A percentile compares a stretch with the other conserved stretches of the same genome.
phyloP scores from a whole-genome alignment of 2,113 vertebrate species.

The Microcebus jonahi region DNA sequence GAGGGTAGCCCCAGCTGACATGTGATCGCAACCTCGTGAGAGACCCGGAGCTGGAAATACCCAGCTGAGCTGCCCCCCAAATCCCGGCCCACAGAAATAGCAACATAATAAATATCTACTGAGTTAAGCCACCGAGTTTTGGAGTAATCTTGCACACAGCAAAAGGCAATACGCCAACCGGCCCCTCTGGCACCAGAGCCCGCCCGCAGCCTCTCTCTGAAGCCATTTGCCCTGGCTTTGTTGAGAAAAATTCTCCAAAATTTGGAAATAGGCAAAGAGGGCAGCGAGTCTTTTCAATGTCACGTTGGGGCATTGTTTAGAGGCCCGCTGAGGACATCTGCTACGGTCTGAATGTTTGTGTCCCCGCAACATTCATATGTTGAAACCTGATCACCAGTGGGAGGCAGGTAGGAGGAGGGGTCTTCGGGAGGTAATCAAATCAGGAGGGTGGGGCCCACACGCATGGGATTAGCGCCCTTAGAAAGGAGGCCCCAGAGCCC shows the following conservation, averaged over 20 bases:
- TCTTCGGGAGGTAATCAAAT: not conserved
- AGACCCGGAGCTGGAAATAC: not conserved
- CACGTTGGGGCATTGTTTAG: rapidly evolving
- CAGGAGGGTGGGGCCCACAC: not conserved
- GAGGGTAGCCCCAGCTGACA: not conserved
- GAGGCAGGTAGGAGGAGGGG: not conserved
- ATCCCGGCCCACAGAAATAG: not conserved
- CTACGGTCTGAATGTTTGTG: not conserved
- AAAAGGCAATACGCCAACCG: no score
- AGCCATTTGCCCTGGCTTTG: not conserved
- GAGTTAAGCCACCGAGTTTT: not conserved
- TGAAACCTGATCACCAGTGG: not conserved
- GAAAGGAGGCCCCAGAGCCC: not conserved
- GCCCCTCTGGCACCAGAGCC: not conserved
- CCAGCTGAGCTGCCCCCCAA: not conserved
- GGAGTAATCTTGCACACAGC: not conserved
- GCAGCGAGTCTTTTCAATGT: not conserved
- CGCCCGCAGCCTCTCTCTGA: not conserved
- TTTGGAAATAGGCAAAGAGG: not conserved
- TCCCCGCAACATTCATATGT: not conserved
- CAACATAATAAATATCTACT: not conserved
- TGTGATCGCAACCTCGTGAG: not conserved
- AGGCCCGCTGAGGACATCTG: not conserved
- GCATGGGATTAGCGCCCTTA: not conserved
- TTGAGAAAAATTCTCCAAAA: not conserved